These are phyloP conservation scores for Latrodectus hesperus DNA, from an alignment of 2,888 invertebrate species.

Conservation along the genomic window DNA sequence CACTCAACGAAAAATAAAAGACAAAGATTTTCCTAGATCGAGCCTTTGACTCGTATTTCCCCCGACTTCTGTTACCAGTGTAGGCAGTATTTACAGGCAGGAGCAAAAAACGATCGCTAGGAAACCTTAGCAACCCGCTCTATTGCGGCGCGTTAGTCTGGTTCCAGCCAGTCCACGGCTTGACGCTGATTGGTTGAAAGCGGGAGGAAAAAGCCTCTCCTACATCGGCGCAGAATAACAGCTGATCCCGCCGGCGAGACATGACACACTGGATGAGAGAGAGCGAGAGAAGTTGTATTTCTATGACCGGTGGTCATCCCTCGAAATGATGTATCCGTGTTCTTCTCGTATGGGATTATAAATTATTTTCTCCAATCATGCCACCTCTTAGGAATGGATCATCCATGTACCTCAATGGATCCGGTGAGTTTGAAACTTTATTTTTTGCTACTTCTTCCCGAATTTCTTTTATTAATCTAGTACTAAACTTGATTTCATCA, in stretches of 20 bases:
- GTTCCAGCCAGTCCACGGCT: conserved; percentile 64
- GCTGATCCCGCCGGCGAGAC: conserved; percentile 59
- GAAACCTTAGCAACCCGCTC: conserved; percentile 64
- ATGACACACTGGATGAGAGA: neutral
- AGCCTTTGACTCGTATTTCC: no score
- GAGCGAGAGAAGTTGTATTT: conserved; percentile 4
- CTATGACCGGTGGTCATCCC: conserved; percentile 26
- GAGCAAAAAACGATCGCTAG: conserved; percentile 18
- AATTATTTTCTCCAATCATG: conserved; percentile 18
- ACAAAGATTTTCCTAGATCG: no score
- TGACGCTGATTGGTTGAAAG: conserved; percentile 45
- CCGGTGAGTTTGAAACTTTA: conserved; percentile 35
- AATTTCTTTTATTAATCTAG: no score
- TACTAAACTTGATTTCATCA: no score
- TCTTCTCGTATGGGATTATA: conserved; percentile 15
- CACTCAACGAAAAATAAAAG: no score
- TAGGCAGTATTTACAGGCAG: no score
- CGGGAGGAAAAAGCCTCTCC: conserved; percentile 29
- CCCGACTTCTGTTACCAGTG: no score
- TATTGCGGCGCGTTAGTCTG: conserved; percentile 54
- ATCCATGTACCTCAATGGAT: conserved; percentile 63
- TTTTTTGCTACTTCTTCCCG: neutral
- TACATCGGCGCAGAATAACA: conserved; percentile 44
- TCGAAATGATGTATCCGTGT: neutral
- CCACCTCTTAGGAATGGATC: conserved; percentile 65